Percentiles rank a stretch among this genome's conserved stretches.
Evolutionary conservation across 2,113 vertebrate genomes (phyloP).

Genomic region (Dermatemys mawii): DNA sequence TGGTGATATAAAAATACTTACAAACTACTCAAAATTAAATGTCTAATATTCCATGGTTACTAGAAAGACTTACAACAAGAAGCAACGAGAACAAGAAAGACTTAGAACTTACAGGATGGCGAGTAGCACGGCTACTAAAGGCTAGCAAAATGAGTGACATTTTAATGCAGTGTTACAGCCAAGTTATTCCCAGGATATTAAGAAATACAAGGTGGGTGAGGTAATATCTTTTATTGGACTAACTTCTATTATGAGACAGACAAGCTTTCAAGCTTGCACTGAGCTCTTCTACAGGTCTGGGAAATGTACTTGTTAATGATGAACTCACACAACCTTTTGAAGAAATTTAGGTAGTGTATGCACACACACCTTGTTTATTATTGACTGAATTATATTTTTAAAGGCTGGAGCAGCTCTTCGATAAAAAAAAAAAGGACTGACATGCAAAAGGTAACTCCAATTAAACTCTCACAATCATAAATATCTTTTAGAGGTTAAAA

Average conservation of each 20-base stretch:
- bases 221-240: not conserved
- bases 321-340: not conserved
- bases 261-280: not conserved
- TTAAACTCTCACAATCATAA: rapidly evolving
- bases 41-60: not conserved
- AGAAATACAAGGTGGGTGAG: not conserved
- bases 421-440: not conserved
- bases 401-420: not conserved
- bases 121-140: not conserved
- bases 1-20: not conserved
- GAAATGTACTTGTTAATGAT: not conserved
- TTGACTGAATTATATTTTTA: not conserved
- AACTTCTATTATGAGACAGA: not conserved
- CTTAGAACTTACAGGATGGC: not conserved
- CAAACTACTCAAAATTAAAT: not conserved
- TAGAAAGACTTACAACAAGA: not conserved
- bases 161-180: not conserved
- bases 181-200: not conserved
- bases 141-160: not conserved
- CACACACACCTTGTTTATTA: not conserved
- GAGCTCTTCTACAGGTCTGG: not conserved
- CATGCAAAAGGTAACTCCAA: not conserved
- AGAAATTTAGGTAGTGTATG: not conserved
- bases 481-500: not conserved
- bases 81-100: no score